Base-by-base conservation (phyloP, 2,797 vertebrate genomes). In the Acipenser oxyrinchus region DNA sequence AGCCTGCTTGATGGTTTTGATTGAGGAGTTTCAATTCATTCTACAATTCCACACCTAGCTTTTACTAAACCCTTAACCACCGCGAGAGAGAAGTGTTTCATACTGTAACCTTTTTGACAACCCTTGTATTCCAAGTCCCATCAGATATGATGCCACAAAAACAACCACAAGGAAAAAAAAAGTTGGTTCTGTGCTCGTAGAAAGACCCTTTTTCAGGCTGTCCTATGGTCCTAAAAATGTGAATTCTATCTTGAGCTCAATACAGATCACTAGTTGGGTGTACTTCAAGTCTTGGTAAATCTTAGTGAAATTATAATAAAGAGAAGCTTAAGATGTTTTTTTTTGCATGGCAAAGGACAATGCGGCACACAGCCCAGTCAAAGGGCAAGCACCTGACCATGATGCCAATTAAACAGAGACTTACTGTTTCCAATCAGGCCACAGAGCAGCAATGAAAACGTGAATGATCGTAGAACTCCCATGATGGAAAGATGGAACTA, bases 381-480 rank as follows among this genome's bases (percentile, higher is more conserved):
- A 53, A 8, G 11, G 2, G 11, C 51, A 53, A 53, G 11, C 51
- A 53, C 23, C 23, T 37, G 23, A 37, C 23, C 23, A 37, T 4
- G 4, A 37, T 37, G 6, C 8, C 51, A 53, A 53, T 8, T 12
- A 50, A 37, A 58, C 10, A 6, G 49, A 49, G 48, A 70, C 69
- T 49, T 70, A 70, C 69, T 70, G 69, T 59, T 60, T 57, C 59
- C 55, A 70, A 70, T n/a, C 62, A 67, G 62, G 48, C 65, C 60
- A 18, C 62, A 67, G 15, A 70, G 12, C n/a, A 62, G 23, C 8
- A 70, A 12, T 7, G 49, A 64, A 63, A 60, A 63, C 48, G 52
- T 49, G 49, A 3, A 7, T 49, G 12, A 52, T 48, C 12, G 69
- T 8, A 58, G 12, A 11, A 12, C 49, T 50, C 18, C 62, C 69